Evolutionary conservation across 2,797 vertebrate genomes (phyloP), one percentile per base, ranked within the genome.

Genomic region (Paedocypris micromegethes): DNA sequence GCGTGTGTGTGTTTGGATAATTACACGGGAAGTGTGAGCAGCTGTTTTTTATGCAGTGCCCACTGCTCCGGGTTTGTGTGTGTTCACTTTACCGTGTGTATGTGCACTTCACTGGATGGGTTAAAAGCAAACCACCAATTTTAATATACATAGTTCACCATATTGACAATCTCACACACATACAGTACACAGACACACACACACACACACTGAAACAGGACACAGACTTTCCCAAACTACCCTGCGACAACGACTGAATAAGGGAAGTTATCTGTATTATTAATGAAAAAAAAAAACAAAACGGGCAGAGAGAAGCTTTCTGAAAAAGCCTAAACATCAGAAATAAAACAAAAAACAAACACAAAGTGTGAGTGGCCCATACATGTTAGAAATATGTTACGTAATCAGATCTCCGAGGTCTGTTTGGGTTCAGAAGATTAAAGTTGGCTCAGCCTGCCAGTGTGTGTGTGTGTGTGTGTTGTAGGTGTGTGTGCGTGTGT

Each of bases 381-480:
- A 61, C 41, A 49, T 56, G 46, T 47, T 48, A 68, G 63, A 59
- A 68, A 66, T 59, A 40, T 66, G 55, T 62, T 71, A 75, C 64
- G 69, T 71, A 75, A 78, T 73, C 52, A 4, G 56, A 75, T 72
- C 64, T 58, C 48, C 63, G 51, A 64, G 59, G 59, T 67, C 68
- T 66, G 51, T 43, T 45, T 68, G 41, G 59, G 58, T 70, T 70
- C 45, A 70, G 57, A 78, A 71, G 70, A 71, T 73, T 78, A 71
- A 73, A 57, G 56, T 6, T 47, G 46, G 64, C 67, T 64, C 73
- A 57, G 62, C 70, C 7, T 9, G 54, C 54, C 4, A 8, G 38
- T 45, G 41, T 66, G 37, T 58, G 9, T 60, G 58, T 62, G 38
- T 55, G 39, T 40, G 42, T n/a, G 45, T 7, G 2, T 37, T n/a